phyloP scores from a whole-genome alignment of 1,140 invertebrate genomes.

The Zaprionus davidi region DNA sequence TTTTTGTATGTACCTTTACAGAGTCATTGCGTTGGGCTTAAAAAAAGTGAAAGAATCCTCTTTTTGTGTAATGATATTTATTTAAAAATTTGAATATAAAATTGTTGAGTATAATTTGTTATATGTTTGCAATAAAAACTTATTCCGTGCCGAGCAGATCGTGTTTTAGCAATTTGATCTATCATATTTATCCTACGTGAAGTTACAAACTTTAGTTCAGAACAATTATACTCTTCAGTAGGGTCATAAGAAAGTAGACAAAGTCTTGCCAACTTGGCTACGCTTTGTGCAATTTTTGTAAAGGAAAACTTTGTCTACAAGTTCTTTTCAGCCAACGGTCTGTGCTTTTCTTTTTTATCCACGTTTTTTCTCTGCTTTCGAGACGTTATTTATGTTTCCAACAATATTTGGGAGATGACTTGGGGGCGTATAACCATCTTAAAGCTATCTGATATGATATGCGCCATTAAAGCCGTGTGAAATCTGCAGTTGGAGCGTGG shows the following conservation, averaged over 20 bases:
- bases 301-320: conserved; percentile 62
- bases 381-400: conserved; percentile 42
- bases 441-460: conserved; percentile 65
- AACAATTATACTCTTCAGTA: conserved; percentile 33
- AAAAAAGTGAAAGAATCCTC: not conserved
- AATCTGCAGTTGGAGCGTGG: conserved; percentile 51
- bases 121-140: not conserved
- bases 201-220: conserved; percentile 9
- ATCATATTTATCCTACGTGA: not conserved
- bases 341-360: conserved; percentile 52
- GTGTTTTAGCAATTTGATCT: no score
- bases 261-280: conserved; percentile 27
- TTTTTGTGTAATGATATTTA: not conserved
- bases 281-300: conserved; percentile 47
- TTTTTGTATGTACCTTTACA: not conserved
- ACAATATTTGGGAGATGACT: conserved; percentile 11
- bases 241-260: conserved; percentile 35
- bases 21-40: not conserved
- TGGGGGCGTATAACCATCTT: conserved; percentile 41
- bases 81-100: not conserved
- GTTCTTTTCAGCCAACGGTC: conserved; percentile 38
- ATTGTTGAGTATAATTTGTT: not conserved
- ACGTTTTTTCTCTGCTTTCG: conserved; percentile 39
- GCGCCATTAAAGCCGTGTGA: conserved; percentile 68
- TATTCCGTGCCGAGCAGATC: not conserved